Percentiles rank a stretch among this genome's conserved stretches.
phyloP scores from a whole-genome alignment of 30 jellyfish, hydroid and myxozoan genomes.

The Hydractinia symbiolongicarpus region DNA sequence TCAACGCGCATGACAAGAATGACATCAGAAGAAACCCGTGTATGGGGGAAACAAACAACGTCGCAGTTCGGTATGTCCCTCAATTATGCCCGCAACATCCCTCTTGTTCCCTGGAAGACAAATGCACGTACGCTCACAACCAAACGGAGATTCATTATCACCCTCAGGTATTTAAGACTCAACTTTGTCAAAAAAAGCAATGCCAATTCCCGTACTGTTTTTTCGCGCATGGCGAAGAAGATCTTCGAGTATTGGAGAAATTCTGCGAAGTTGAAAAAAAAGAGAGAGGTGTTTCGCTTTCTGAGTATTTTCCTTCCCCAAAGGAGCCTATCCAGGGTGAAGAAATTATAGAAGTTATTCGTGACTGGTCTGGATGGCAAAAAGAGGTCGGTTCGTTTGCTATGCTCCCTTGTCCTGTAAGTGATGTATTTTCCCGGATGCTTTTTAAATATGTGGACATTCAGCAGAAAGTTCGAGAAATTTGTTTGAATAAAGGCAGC shows the following conservation, averaged over 20 bases:
- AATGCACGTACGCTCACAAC: conserved; percentile 18
- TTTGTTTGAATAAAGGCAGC: neutral
- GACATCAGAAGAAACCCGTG: conserved; percentile 14
- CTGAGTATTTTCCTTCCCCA: neutral
- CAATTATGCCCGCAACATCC: neutral
- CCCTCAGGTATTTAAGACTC: conserved; percentile 3
- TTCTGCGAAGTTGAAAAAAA: neutral
- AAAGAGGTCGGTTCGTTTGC: neutral
- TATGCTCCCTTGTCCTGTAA: conserved; percentile 15
- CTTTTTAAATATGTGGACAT: neutral
- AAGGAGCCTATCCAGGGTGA: neutral
- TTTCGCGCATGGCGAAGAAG: conserved; percentile 8
- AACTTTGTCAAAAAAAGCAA: neutral
- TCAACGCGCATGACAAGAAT: conserved; percentile 6
- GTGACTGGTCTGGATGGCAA: conserved; percentile 25
- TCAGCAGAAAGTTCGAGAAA: neutral
- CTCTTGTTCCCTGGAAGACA: neutral
- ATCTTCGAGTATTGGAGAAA: neutral
- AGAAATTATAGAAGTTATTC: neutral
- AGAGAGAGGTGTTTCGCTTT: conserved; percentile 1
- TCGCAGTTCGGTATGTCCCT: neutral
- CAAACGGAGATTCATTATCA: neutral
- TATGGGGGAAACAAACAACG: neutral
- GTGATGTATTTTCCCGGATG: conserved; percentile 9
- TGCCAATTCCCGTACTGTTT: neutral